These are phyloP conservation scores for Myocastor coypus DNA, from an alignment of 2,113 vertebrate genomes.

Conservation along the genomic window DNA sequence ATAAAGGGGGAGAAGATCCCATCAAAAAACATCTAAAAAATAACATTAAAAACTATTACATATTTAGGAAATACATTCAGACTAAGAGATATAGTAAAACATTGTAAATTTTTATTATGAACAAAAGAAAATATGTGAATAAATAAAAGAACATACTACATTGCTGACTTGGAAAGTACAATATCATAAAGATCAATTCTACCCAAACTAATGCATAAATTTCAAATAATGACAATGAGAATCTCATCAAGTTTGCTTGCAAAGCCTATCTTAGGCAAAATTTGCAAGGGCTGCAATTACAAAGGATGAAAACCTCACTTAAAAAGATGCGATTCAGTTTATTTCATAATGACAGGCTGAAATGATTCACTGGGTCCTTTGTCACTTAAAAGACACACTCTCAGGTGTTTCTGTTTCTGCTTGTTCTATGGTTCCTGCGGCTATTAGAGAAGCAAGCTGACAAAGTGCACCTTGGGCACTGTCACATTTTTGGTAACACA, in stretches of 20 bases:
- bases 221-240: background rate
- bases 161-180: background rate
- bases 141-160: background rate
- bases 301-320: background rate
- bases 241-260: background rate
- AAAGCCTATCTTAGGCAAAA: background rate
- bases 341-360: background rate
- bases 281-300: background rate
- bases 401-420: background rate
- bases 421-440: background rate
- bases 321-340: background rate
- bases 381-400: background rate
- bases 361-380: background rate
- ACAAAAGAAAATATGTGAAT: slow-evolving; percentile 29
- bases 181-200: slow-evolving; percentile 45
- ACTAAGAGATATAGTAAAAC: slow-evolving; percentile 7
- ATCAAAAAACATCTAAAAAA: no score
- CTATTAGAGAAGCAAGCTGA: background rate
- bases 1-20: no score
- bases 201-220: slow-evolving; percentile 38
- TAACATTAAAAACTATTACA: background rate
- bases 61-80: slow-evolving; percentile 14
- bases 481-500: background rate
- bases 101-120: slow-evolving; percentile 12
- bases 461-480: no score